Base-by-base conservation (phyloP, 2,888 invertebrate genomes). In the Cactoblastis cactorum region DNA sequence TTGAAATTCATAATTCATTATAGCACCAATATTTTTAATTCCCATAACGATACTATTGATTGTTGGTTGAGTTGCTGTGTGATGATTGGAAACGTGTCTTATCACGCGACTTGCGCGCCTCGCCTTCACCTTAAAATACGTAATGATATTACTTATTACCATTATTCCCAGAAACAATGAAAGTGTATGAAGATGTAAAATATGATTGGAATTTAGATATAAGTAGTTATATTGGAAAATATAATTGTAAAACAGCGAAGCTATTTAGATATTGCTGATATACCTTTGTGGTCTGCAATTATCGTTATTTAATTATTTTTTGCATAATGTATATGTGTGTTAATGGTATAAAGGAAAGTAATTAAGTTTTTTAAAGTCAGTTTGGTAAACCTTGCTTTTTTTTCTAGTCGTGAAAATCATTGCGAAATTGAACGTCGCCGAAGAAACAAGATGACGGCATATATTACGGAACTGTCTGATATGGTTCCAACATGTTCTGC, bases 401-500 rank as follows among this genome's bases (percentile, higher is more conserved):
- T 43, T 69, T 65, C 24, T 61, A 93, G 96, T 88, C 96, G 98
- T 81, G 98, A 98, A 92, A 98, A 98, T 83, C 98, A 99, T 90
- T 98, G 98, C 90, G 98, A 99, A 90, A 99, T 99, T 82, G 99
- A 99, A 89, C 93, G 99, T 67, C 93, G 99, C 67, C 92, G 99
- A 68, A 93, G 99, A 68, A 99, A 99, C 92, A 99, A 99, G 94
- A 99, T 99, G 99, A 98, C 99, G 69, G 97, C 98, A 65, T 99
- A 99, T 91, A 99, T 99, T 85, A 98, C 98, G 76, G 99, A 99
- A 91, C 92, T 99, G 69, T 98, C 98, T 63, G 99, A 99, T 90
- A 99, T 99, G 99, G 98, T 99, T 76, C 99, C 99, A 73, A 98
- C 99, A 71, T 98, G 98, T 91, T 97, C 97, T 75, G 98, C 98